Evolutionary conservation across 2,113 vertebrate genomes (phyloP).

Genomic region (Todiramphus saurophagus): DNA sequence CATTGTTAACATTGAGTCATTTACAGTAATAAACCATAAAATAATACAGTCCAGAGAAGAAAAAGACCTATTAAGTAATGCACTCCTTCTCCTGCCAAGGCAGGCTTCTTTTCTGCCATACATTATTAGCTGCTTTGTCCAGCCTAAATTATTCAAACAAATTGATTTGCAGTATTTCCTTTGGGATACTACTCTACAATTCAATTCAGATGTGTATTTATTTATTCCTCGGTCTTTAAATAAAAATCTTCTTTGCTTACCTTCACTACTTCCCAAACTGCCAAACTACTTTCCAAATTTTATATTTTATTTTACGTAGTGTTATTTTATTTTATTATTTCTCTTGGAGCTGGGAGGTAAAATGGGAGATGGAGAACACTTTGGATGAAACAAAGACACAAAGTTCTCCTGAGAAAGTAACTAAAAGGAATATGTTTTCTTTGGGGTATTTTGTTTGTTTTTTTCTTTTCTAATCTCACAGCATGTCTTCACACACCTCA

Average conservation of each 20-base stretch:
- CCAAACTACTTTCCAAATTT: not conserved
- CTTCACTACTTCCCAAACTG: not conserved
- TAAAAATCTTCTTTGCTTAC: conserved; percentile 5
- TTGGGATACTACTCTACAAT: not conserved
- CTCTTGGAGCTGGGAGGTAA: not conserved
- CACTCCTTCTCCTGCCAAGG: conserved; percentile 10
- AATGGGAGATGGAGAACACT: not conserved
- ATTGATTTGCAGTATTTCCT: conserved; percentile 21
- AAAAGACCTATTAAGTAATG: conserved; percentile 47
- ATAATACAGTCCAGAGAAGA: not conserved
- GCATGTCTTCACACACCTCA: not conserved
- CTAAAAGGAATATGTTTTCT: not conserved
- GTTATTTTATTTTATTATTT: not conserved
- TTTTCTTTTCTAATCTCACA: not conserved
- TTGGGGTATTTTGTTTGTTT: not conserved
- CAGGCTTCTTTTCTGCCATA: conserved; percentile 21
- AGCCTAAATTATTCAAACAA: conserved; percentile 51
- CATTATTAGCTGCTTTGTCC: conserved; percentile 33
- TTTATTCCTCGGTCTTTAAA: not conserved
- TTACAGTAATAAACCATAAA: conserved; percentile 13
- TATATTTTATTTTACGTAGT: not conserved
- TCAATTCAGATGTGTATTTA: not conserved
- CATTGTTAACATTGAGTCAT: conserved; percentile 28
- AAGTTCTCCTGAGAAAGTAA: not conserved
- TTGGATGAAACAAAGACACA: not conserved